These are phyloP conservation scores for Scaeva pyrastri DNA, from an alignment of 2,888 invertebrate genomes.

Conservation along the genomic window DNA sequence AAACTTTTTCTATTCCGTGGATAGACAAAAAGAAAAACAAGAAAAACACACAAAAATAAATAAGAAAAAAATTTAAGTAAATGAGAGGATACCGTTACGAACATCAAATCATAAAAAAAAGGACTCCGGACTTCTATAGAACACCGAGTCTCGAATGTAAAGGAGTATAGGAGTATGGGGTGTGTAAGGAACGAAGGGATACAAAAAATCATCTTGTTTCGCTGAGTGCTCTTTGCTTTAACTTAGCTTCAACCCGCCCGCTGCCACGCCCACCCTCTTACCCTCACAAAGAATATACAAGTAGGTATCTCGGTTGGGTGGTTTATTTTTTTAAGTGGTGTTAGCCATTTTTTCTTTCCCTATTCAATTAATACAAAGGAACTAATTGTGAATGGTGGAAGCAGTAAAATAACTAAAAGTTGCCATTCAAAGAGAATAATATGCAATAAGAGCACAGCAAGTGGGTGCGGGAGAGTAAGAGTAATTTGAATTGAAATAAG, in stretches of 20 bases:
- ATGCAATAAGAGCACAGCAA: constrained; percentile 13
- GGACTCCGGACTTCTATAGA: constrained; percentile 9
- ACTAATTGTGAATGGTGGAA: constrained; percentile 53
- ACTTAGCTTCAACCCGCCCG: constrained; percentile 19
- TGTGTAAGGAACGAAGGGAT: background rate
- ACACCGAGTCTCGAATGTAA: no score
- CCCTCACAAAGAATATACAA: no score
- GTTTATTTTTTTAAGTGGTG: constrained; percentile 40
- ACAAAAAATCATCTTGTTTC: constrained; percentile 44
- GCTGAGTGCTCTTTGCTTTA: constrained; percentile 36
- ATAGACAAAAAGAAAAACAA: constrained; percentile 79
- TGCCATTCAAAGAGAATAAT: constrained; percentile 36
- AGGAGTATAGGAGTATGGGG: background rate
- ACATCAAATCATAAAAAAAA: constrained; percentile 70
- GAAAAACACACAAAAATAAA: constrained; percentile 56
- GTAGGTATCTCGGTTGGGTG: constrained; percentile 36
- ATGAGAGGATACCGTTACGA: constrained; percentile 50
- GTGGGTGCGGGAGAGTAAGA: background rate
- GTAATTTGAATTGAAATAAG: constrained; percentile 38
- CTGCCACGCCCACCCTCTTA: no score
- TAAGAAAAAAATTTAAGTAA: constrained; percentile 70
- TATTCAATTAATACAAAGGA: constrained; percentile 43
- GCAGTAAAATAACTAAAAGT: constrained; percentile 34
- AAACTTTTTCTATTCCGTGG: constrained; percentile 90
- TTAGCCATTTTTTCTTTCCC: constrained; percentile 27